Percentiles rank a stretch among this genome's conserved stretches.
Conservation (phyloP, 2,113 vertebrate genomes). For the Siniperca knerii region DNA sequence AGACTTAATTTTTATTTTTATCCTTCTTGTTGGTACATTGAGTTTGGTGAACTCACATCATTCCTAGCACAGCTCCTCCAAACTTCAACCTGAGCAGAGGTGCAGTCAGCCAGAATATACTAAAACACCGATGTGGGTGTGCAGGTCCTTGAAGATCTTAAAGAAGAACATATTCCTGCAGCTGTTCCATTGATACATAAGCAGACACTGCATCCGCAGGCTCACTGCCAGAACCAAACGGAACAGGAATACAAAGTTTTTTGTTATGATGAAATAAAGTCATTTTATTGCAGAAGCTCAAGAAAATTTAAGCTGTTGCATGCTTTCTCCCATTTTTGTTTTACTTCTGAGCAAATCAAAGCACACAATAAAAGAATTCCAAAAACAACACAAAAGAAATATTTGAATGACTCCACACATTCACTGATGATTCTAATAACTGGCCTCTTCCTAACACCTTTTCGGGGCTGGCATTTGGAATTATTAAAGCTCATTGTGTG, state of each 20-base stretch:
- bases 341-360: constrained; percentile 9
- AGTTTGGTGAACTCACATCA: background rate
- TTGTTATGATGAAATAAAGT: background rate
- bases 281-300: background rate
- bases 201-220: background rate
- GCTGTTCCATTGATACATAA: constrained; percentile 19
- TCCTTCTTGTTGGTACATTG: background rate
- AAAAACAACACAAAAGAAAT: background rate
- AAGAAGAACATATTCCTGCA: constrained; percentile 18
- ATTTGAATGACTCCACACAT: background rate
- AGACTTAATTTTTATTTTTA: background rate
- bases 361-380: background rate
- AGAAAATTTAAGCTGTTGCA: constrained; percentile 3
- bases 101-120: background rate
- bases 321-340: background rate
- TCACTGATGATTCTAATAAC: background rate
- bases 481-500: constrained; percentile 9
- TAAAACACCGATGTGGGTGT: constrained; percentile 5
- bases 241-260: constrained; percentile 15
- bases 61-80: background rate
- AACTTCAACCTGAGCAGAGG: background rate
- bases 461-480: constrained; percentile 8
- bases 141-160: background rate
- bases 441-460: background rate
- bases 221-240: background rate